A percentile compares a stretch with the other conserved stretches of the same genome.
These are phyloP conservation scores for Zaprionus vittiger DNA, from an alignment of 1,140 invertebrate species.

Conservation along the genomic window DNA sequence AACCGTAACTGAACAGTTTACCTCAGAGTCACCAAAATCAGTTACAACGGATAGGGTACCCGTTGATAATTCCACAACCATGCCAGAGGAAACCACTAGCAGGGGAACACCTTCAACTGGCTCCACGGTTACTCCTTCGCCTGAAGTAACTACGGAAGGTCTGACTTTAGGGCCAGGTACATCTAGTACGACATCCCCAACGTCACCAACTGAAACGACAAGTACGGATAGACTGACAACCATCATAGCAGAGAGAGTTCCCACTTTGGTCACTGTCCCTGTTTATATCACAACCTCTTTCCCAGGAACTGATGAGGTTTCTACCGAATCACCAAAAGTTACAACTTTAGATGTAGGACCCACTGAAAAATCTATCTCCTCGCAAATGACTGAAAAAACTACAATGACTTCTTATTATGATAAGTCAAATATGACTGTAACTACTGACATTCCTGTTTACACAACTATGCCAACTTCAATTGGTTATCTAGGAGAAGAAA, in stretches of 20 bases:
- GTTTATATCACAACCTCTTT: not conserved
- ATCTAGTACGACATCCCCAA: not conserved
- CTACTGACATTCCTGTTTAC: too few relatives aligned
- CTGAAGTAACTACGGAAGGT: not conserved
- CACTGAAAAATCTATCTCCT: not conserved
- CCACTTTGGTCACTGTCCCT: not conserved
- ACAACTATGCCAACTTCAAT: conserved; percentile 3
- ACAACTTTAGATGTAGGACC: not conserved
- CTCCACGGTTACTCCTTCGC: not conserved
- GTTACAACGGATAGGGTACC: too few relatives aligned
- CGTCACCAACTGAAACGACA: not conserved
- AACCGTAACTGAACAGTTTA: too few relatives aligned
- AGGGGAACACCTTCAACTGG: too few relatives aligned
- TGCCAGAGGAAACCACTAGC: too few relatives aligned
- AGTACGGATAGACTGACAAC: not conserved
- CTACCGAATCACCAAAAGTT: not conserved
- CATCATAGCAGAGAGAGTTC: not conserved
- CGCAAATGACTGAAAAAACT: not conserved
- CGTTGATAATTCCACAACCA: too few relatives aligned
- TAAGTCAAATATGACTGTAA: not conserved
- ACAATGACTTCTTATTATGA: not conserved
- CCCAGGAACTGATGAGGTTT: not conserved
- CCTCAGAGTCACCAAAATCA: too few relatives aligned
- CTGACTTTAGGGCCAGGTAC: not conserved
- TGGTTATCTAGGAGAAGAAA: conserved; percentile 8